phyloP scores from a whole-genome alignment of 1,140 invertebrate species.

The Polypedilum pembai region DNA sequence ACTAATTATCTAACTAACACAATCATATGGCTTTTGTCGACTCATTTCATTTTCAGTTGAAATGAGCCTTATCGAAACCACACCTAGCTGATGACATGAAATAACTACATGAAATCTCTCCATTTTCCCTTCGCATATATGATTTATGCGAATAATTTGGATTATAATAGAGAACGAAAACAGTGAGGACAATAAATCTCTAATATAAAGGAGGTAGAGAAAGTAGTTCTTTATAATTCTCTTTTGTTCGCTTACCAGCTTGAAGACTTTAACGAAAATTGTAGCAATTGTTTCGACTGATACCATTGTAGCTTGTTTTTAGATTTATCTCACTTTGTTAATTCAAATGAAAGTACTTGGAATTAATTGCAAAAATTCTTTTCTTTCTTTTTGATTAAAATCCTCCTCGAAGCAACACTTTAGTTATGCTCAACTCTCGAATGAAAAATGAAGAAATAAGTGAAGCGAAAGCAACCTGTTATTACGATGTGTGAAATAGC shows the following conservation, averaged over 20 bases:
- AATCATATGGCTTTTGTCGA: slow-evolving; percentile 29
- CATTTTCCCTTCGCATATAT: slow-evolving; percentile 23
- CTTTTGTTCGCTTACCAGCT: slow-evolving; percentile 59
- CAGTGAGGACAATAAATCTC: too few species aligned
- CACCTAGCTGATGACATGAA: neutral
- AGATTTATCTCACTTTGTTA: neutral
- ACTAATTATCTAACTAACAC: neutral
- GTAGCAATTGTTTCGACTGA: slow-evolving; percentile 66
- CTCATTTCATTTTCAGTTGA: slow-evolving; percentile 26
- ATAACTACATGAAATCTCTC: slow-evolving; percentile 23
- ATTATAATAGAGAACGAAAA: slow-evolving; percentile 36
- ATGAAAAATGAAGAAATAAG: neutral
- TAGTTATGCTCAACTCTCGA: neutral
- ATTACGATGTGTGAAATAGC: neutral
- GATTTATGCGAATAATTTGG: slow-evolving; percentile 30
- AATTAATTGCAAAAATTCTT: slow-evolving; percentile 9
- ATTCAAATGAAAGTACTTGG: neutral
- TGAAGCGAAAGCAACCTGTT: neutral
- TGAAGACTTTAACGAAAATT: slow-evolving; percentile 67
- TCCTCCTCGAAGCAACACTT: neutral
- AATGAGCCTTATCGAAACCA: slow-evolving; percentile 29
- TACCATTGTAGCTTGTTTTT: slow-evolving; percentile 52
- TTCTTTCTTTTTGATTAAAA: neutral
- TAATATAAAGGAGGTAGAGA: too few species aligned
- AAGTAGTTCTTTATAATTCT: too few species aligned